phyloP scores from a whole-genome alignment of 2,888 invertebrate genomes.

The Ichneumoninae sp. region DNA sequence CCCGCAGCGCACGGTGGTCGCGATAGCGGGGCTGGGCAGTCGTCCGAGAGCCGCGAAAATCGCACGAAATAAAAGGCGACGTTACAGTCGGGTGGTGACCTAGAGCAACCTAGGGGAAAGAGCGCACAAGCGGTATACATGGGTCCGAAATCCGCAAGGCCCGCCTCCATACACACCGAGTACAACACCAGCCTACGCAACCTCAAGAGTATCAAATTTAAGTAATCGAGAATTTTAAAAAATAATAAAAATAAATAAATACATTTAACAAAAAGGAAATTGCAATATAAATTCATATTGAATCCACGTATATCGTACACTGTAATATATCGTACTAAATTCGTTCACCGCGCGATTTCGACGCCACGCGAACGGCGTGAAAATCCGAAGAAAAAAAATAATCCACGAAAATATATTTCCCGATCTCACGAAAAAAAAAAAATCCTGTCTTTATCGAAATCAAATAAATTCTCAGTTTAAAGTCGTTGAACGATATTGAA shows the following conservation, averaged over 20 bases:
- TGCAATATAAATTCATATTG: conserved; percentile 27
- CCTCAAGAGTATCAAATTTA: conserved; percentile 79
- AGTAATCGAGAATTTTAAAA: conserved; percentile 70
- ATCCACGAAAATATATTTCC: not conserved
- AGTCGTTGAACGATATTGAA: not conserved
- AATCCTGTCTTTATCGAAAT: not conserved
- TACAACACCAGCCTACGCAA: conserved; percentile 77
- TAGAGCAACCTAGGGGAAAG: conserved; percentile 25
- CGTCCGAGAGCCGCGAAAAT: not conserved
- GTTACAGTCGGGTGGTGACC: not conserved
- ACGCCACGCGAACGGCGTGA: not conserved
- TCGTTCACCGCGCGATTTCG: not conserved
- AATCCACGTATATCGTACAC: not conserved
- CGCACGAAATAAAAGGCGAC: not conserved
- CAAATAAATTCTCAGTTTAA: not conserved
- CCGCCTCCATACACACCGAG: conserved; percentile 76
- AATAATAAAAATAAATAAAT: conserved; percentile 1
- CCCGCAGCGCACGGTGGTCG: not conserved
- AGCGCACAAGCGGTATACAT: conserved; percentile 75
- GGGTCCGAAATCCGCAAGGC: conserved; percentile 78
- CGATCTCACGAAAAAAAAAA: not conserved
- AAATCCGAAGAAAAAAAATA: not conserved
- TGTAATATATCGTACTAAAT: not conserved
- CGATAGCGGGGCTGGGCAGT: not conserved
- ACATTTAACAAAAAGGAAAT: not conserved